phyloP scores from a whole-genome alignment of 1,140 invertebrate genomes.

The Harlomillsia oculata region DNA sequence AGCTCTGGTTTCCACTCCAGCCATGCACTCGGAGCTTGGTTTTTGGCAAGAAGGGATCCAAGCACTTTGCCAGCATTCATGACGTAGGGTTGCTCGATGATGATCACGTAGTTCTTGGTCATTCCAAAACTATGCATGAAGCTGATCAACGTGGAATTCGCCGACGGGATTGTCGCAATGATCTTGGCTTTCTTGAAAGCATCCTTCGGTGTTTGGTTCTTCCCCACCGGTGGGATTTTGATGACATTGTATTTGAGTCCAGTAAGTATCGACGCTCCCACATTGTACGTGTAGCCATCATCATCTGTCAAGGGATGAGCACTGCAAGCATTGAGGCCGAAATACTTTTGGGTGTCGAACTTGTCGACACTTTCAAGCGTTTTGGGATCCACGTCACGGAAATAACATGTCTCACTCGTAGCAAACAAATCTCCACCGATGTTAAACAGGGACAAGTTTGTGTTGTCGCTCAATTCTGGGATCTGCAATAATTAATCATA shows the following conservation, averaged over 20 bases:
- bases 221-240: slow-evolving; percentile 24
- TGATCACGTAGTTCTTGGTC: slow-evolving; percentile 45
- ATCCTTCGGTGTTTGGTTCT: slow-evolving; percentile 16
- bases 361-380: slow-evolving; percentile 10
- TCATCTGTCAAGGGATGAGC: slow-evolving; percentile 35
- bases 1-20: slow-evolving; percentile 34
- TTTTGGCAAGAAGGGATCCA: slow-evolving; percentile 34
- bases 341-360: slow-evolving; percentile 29
- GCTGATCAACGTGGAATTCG: slow-evolving; percentile 35
- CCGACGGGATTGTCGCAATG: slow-evolving; percentile 39
- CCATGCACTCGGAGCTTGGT: slow-evolving; percentile 20
- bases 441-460: slow-evolving; percentile 20
- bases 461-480: slow-evolving; percentile 29
- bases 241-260: slow-evolving; percentile 31
- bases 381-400: slow-evolving; percentile 15
- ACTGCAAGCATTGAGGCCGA: slow-evolving; percentile 17
- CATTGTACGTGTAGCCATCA: slow-evolving; percentile 28
- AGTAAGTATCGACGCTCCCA: slow-evolving; percentile 22
- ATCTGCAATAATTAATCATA: slow-evolving; percentile 16
- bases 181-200: slow-evolving; percentile 35
- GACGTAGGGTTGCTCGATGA: slow-evolving; percentile 40
- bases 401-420: slow-evolving; percentile 25
- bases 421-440: slow-evolving; percentile 21
- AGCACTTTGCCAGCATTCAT: slow-evolving; percentile 22
- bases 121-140: slow-evolving; percentile 46